Evolutionary conservation across 2,113 vertebrate genomes (phyloP).

Genomic region (Trochalopteron elliotii): DNA sequence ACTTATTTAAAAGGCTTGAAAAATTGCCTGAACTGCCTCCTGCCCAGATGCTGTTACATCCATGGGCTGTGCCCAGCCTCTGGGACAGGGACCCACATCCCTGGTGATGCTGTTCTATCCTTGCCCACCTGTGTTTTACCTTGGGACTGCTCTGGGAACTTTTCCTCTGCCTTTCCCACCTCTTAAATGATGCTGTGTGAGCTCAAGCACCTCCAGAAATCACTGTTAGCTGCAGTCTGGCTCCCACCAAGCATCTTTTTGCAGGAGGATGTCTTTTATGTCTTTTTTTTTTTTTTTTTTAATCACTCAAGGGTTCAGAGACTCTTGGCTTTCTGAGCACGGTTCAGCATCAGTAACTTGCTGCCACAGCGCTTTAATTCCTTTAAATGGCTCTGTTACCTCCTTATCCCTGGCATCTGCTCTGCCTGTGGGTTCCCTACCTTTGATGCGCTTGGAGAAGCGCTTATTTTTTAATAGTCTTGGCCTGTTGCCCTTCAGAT

Average conservation of each 20-base stretch:
- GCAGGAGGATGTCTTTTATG: fast-evolving
- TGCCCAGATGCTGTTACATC: neutral
- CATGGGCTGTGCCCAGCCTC: neutral
- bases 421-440: neutral
- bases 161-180: fast-evolving
- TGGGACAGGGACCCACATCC: fast-evolving
- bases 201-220: neutral
- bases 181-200: neutral
- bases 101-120: neutral
- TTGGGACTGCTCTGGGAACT: neutral
- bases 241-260: neutral
- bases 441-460: neutral
- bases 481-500: neutral
- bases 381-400: neutral
- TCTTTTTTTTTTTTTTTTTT: neutral
- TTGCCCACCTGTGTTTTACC: fast-evolving
- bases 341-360: neutral
- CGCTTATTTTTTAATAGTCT: neutral
- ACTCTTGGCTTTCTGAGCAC: neutral
- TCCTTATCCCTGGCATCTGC: neutral
- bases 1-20: neutral
- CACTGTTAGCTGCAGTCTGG: neutral
- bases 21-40: neutral
- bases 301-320: neutral
- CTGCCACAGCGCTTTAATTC: neutral